Evolutionary conservation across 2,797 vertebrate species (phyloP), one percentile per base, ranked within the genome.

Genomic region (Megaceryle alcyon): DNA sequence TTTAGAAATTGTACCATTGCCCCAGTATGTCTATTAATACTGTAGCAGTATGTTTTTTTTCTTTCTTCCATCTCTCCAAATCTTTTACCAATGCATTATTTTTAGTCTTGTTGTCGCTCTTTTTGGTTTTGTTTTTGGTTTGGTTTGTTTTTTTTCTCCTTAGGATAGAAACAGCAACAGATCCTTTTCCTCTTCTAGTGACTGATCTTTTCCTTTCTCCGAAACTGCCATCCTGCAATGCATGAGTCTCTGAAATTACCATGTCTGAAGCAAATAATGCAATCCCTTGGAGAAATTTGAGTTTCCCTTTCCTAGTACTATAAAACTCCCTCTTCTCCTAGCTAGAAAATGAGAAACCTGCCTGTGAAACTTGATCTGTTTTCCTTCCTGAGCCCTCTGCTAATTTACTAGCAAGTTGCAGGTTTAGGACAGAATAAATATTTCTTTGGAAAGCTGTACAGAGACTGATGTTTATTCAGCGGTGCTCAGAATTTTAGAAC

Each of bases 231-330:
- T 56, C 23, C 43, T 59, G 39, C 37, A 81, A 13, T 16, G 10
- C 77, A 53, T 25, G 35, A 49, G 29, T 68, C 65, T 71, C 70
- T 76, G 57, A 85, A 93, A 92, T 91, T 81, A 73, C 72, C 65
- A 57, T 56, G 39, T 87, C 87, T 94, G 84, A 90, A 88, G 82
- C 65, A 95, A 94, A 94, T 83, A 71, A 82, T 69, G 31, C 33
- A 81, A 61, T 53, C 49, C 37, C 59, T 81, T 69, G 43, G 59
- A 83, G 69, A 90, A 88, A 86, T 86, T 76, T 76, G 63, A 86
- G 20, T 72, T 12, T 86, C 17, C 65, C 28, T 63, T 94, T 82
- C 22, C 13, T 72, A 23, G 22, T 60, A 39, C 25, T 82, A 49
- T 72, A 86, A 92, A 81, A 41, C 10, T 88, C 29, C 10, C 17